Conservation (phyloP, 2,113 vertebrate species). For the Hucho hucho region DNA sequence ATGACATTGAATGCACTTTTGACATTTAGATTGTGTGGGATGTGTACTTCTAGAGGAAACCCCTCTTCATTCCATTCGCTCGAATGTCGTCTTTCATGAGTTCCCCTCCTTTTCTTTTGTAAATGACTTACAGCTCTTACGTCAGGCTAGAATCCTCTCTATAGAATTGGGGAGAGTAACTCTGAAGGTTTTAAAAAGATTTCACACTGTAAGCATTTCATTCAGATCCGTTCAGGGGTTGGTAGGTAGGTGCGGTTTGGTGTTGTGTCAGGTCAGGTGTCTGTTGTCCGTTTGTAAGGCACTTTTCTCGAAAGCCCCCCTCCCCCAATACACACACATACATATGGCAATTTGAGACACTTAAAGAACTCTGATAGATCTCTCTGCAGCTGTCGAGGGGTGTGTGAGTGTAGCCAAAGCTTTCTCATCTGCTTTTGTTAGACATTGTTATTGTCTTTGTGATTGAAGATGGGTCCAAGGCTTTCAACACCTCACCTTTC, state of each 20-base stretch:
- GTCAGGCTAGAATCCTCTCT: constrained; percentile 33
- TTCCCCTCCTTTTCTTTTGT: constrained; percentile 32
- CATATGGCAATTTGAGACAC: constrained; percentile 35
- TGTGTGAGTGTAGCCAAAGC: constrained; percentile 50
- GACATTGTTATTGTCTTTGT: constrained; percentile 27
- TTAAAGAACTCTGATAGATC: constrained; percentile 31
- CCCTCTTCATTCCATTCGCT: constrained; percentile 74
- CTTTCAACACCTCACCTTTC: neutral
- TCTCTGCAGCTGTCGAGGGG: constrained; percentile 50
- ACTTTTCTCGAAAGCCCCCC: constrained; percentile 39
- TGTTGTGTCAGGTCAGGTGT: constrained; percentile 35
- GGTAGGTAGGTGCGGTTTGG: constrained; percentile 31
- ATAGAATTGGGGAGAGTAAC: constrained; percentile 17
- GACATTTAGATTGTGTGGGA: constrained; percentile 73
- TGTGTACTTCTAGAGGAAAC: constrained; percentile 62
- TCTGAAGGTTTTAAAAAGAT: constrained; percentile 39
- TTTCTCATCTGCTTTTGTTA: constrained; percentile 18
- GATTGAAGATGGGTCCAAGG: constrained; percentile 14
- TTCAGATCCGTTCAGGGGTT: constrained; percentile 47
- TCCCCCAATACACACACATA: neutral
- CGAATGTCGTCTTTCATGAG: constrained; percentile 58
- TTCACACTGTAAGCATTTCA: constrained; percentile 63
- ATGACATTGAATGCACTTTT: constrained; percentile 79
- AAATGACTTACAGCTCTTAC: constrained; percentile 44
- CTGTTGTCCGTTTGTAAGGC: constrained; percentile 53